Base-by-base conservation (phyloP, 2,888 invertebrate species). In the Scotopteryx bipunctaria region DNA sequence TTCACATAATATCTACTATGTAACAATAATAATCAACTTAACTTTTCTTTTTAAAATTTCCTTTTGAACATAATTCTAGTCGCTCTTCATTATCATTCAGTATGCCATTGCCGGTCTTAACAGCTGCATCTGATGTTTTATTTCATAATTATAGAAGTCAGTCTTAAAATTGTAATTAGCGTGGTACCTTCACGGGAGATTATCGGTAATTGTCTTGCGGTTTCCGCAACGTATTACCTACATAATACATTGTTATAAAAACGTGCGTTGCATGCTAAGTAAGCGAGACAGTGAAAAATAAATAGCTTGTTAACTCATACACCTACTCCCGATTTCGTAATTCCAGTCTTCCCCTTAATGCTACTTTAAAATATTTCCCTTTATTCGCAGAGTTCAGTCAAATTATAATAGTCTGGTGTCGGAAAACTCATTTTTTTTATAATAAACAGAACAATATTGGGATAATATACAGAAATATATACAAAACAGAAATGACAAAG, bases 181-280 rank as follows among this genome's bases (percentile, higher is more conserved):
- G 52, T 58, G 63, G 61, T 67, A 61, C 36, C 55, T 57, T 62
- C 47, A 63, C 59, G 62, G 62, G 59, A 62, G 67, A 73, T 73
- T 71, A 62, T 59, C 54, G 57, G 54, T 69, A 68, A 69, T 66
- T 64, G 58, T 61, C 57, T 67, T 63, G 73, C 59, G 68, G 73
- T 67, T 68, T 66, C 64, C 62, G 64, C 64, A 58, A 61, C 56
- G 48, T 51, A 68, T 67, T 69, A 64, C 45, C 49, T 55, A 40
- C 36, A 46, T 46, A 63, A 61, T 59, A 67, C 69, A 64, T 61
- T 60, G 64, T 68, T 61, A 64, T 63, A 68, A 69, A 70, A 65
- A 65, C 57, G 46, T 61, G 56, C 52, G 64, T 68, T 67, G 74
- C 64, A 72, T 68, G 66, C 38, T 67, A 70, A 69, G 59, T 54